phyloP scores from a whole-genome alignment of 2,113 vertebrate genomes.

The Apodemus speciosus region DNA sequence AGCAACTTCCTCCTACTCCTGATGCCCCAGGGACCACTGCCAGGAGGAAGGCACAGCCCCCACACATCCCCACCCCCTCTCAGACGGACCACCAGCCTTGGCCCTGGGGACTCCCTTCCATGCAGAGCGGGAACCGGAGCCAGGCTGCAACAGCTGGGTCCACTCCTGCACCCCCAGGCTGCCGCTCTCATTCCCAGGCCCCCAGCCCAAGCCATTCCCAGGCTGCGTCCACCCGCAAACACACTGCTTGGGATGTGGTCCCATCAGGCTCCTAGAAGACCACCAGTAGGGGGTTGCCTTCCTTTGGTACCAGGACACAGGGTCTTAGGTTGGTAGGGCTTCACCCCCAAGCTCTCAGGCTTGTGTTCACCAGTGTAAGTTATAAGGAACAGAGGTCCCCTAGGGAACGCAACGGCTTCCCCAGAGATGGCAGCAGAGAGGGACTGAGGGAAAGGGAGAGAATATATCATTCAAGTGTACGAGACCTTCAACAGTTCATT shows the following conservation, averaged over 20 bases:
- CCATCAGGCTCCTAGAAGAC: background rate
- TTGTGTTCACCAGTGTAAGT: too few relatives aligned
- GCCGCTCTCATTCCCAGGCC: background rate
- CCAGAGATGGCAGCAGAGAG: background rate
- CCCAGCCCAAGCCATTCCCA: slow-evolving; percentile 67
- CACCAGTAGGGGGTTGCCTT: slow-evolving; percentile 42
- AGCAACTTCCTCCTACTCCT: background rate
- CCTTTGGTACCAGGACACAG: background rate
- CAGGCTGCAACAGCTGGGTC: slow-evolving; percentile 77
- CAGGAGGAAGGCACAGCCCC: background rate
- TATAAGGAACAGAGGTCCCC: background rate
- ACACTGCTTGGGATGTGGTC: background rate
- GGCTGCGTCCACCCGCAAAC: slow-evolving; percentile 67
- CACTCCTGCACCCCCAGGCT: slow-evolving; percentile 50
- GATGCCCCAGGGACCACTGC: background rate
- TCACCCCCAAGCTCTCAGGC: background rate
- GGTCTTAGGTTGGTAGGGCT: background rate
- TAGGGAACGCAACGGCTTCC: background rate
- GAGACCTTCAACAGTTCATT: background rate
- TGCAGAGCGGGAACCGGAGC: slow-evolving; percentile 69
- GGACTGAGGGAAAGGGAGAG: too few relatives aligned
- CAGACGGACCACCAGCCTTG: slow-evolving; percentile 75
- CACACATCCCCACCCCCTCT: background rate
- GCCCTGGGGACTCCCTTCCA: slow-evolving; percentile 54
- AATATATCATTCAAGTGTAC: background rate